A percentile compares a stretch with the other conserved stretches of the same genome.
Evolutionary conservation across 2,113 vertebrate genomes (phyloP).

Genomic region (Caracal caracal): DNA sequence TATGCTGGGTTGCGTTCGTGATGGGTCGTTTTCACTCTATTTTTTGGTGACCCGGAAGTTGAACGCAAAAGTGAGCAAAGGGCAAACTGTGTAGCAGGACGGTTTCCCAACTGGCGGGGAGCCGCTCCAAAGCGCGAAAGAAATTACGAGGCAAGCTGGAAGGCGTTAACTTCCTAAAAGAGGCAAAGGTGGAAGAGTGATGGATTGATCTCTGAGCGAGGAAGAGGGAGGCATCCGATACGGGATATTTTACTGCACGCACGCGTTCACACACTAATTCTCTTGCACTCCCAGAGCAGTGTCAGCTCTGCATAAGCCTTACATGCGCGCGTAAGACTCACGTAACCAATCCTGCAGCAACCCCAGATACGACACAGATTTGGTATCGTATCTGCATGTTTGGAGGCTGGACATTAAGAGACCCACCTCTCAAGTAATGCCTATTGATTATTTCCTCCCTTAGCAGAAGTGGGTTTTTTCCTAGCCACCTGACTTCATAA

Average conservation of each 20-base stretch:
- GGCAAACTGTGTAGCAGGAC: not conserved
- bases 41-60: not conserved
- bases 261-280: rapidly evolving
- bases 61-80: not conserved
- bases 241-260: rapidly evolving
- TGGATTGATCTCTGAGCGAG: not conserved
- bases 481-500: not conserved
- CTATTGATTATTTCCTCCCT: not conserved
- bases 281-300: not conserved
- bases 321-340: rapidly evolving
- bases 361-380: rapidly evolving
- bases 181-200: not conserved
- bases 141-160: too few species aligned
- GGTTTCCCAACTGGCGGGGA: not conserved
- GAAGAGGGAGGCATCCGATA: not conserved
- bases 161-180: rapidly evolving
- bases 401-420: too few species aligned
- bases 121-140: not conserved
- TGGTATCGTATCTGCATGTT: rapidly evolving
- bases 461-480: not conserved
- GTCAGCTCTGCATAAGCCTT: rapidly evolving
- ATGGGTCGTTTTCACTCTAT: not conserved
- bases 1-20: rapidly evolving
- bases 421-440: not conserved
- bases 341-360: not conserved